Base-by-base conservation (phyloP, 37 sponge, comb jelly and placozoan genomes). In the Corticium candelabrum region DNA sequence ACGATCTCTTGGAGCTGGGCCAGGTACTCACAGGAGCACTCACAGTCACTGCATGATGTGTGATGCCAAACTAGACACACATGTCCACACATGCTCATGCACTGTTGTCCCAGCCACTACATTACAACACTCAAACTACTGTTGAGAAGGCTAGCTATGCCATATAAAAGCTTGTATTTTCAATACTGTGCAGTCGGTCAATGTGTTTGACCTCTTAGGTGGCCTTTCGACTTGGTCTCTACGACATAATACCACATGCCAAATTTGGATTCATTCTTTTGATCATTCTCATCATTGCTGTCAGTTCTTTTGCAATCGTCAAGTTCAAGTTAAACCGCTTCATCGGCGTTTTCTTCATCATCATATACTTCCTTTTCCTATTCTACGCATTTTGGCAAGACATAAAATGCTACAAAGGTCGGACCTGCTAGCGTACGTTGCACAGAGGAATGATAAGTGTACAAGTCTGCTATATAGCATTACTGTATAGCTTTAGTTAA, bases 181-280 rank as follows among this genome's bases (percentile, higher is more conserved):
- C 62, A 5, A 70, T 70, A 4, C 7, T 3, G 33, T 70, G 29
- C 29, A 34, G n/a, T 70, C 29, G 5, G 5, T 27, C 7, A 70
- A 5, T 38, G 11, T 68, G 5, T 77, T 33, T 67, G 1, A 29
- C 71, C 75, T 36, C 71, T 5, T 67, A 81, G 79, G 71, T 75
- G 39, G 21, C 40, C 2, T 82, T 37, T 1, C 50, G 76, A 2
- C 70, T 41, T 34, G 81, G 84, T 31, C 40, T 67, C 41, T 76
- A 74, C 43, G 43, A 41, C 1, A 39, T 92, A 31, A 38, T 62
- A 7, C 93, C 93, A 1, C 89, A 89, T 56, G 74, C 81, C 32
- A 92, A 92, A 80, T 92, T 92, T 82, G 89, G 93, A 3, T 41
- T 87, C 69, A 77, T 90, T n/a, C 87, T 90, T 37, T 32, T 90